These are phyloP conservation scores for Lepilemur ruficaudatus DNA, from an alignment of 2,797 vertebrate species.

Conservation along the genomic window DNA sequence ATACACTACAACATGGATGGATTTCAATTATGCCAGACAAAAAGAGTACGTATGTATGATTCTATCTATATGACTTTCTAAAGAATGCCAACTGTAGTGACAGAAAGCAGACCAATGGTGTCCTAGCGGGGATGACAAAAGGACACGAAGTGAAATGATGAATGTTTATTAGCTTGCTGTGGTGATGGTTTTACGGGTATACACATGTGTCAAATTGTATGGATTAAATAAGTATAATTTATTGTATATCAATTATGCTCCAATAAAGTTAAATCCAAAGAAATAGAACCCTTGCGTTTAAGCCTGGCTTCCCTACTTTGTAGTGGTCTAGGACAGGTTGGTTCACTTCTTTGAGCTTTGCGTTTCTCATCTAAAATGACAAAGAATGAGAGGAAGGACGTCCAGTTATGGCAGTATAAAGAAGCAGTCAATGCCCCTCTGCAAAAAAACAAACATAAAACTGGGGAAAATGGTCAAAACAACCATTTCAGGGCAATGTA, in stretches of 20 bases:
- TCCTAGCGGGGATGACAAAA: neutral
- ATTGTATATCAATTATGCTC: neutral
- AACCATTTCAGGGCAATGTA: neutral
- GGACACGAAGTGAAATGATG: neutral
- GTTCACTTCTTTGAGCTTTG: neutral
- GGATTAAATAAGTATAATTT: neutral
- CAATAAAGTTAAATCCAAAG: neutral
- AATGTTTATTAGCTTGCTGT: neutral
- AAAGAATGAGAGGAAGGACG: neutral
- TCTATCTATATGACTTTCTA: neutral
- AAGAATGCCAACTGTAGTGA: neutral
- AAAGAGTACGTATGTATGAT: neutral
- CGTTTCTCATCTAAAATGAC: neutral
- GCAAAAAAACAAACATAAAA: neutral
- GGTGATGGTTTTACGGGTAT: neutral
- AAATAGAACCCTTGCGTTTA: neutral
- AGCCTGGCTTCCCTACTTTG: neutral
- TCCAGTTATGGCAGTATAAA: neutral
- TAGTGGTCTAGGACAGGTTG: neutral
- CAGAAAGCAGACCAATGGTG: neutral
- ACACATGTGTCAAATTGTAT: neutral
- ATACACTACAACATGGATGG: neutral
- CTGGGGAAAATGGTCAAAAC: neutral
- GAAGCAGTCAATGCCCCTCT: neutral
- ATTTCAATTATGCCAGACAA: neutral